Base-by-base conservation (phyloP, 2,797 vertebrate species). In the Echeneis naucrates region DNA sequence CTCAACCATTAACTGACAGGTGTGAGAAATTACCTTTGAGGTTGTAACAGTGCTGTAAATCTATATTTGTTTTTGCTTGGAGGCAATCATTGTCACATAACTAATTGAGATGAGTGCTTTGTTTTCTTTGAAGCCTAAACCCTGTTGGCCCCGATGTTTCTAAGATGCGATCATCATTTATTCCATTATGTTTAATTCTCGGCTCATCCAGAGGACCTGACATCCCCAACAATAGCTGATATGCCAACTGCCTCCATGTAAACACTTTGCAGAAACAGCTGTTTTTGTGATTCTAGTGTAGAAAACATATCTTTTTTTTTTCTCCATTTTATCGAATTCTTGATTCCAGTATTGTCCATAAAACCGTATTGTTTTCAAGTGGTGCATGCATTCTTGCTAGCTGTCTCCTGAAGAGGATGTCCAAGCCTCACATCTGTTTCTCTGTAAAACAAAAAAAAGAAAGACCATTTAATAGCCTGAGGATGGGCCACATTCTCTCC, bases 341-440 rank as follows among this genome's bases (percentile, higher is more conserved):
- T 69, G 60, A 65, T 77, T 62, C 48, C 33, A 23, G 19, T 68
- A 30, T 55, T 68, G 45, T 76, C 75, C 24, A 54, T 66, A 19
- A 56, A 44, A 71, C 17, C 48, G 73, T 65, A 61, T 60, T 77
- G 67, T 73, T 75, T 73, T 52, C 53, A 56, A 67, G 48, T 63
- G 27, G 74, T 69, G 27, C 26, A 23, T 73, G 55, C 54, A 38
- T 68, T 73, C 50, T 74, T 68, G 55, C 54, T 75, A 50, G 21
- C 16, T 56, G 61, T 37, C 51, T 68, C 19, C 51, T 35, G 54
- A 55, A 42, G 54, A 44, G 40, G 40, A 71, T 56, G 30, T 77
- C 50, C 64, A 68, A 69, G 26, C 68, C 26, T 24, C 44, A 69
- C 87, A 85, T 88, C 81, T 88, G 84, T 78, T 78, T 85, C 52